Percentiles rank a stretch among this genome's conserved stretches.
phyloP scores from a whole-genome alignment of 2,888 invertebrate species.

The Drosophila leonis region DNA sequence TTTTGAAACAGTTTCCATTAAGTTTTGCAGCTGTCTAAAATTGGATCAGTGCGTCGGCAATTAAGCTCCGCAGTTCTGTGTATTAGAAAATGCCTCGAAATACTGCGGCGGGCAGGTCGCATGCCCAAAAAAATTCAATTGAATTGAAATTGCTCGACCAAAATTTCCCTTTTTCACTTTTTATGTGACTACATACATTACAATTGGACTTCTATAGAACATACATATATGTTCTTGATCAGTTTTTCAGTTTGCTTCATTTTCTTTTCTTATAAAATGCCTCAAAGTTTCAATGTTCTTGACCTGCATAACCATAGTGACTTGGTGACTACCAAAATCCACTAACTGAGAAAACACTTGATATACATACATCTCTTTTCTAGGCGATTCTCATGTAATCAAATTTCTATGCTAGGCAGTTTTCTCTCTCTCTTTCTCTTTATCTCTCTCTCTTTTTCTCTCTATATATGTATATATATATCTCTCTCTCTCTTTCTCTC shows the following conservation, averaged over 20 bases:
- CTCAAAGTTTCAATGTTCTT: no score
- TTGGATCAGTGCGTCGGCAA: slow-evolving; percentile 62
- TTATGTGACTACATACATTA: not conserved
- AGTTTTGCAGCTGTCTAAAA: slow-evolving; percentile 56
- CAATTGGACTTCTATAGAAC: not conserved
- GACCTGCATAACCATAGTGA: no score
- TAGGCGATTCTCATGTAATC: no score
- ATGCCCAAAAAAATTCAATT: slow-evolving; percentile 36
- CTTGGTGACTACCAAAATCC: no score
- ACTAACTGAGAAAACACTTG: no score
- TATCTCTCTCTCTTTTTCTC: no score
- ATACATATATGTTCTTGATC: not conserved
- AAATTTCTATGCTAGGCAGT: no score
- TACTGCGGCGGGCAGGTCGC: not conserved
- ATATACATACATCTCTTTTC: no score
- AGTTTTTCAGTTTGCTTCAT: not conserved
- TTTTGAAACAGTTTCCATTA: slow-evolving; percentile 42
- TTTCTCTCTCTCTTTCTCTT: no score
- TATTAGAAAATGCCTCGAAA: slow-evolving; percentile 20
- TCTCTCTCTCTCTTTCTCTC: no score
- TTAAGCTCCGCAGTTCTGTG: slow-evolving; percentile 52
- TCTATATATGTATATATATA: no score
- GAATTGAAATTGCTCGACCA: slow-evolving; percentile 18
- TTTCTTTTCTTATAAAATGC: no score
- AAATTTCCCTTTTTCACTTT: not conserved